Percentiles rank a stretch among this genome's conserved stretches.
Conservation (phyloP, 2,888 invertebrate genomes). For the Chouioia cunea region DNA sequence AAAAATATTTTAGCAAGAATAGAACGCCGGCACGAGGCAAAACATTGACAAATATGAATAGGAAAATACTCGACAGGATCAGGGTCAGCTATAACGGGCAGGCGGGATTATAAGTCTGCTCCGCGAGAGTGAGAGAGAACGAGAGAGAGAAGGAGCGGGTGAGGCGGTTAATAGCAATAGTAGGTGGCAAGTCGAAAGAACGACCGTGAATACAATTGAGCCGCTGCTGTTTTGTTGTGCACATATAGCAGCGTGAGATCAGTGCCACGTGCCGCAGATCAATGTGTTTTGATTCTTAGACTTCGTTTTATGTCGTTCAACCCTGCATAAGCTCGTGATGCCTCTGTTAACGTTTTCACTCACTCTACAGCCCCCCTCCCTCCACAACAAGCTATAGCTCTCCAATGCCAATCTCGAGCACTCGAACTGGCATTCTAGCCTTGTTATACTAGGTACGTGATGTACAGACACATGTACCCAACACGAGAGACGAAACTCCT, state of each 20-base stretch:
- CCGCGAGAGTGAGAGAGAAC: too few species aligned
- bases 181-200: conserved; percentile 34
- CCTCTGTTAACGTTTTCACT: not conserved
- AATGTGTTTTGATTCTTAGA: conserved; percentile 69
- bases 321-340: conserved; percentile 29
- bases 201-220: not conserved
- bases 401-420: too few species aligned
- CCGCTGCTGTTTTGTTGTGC: conserved; percentile 53
- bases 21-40: conserved; percentile 16
- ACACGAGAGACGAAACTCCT: too few species aligned
- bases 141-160: not conserved
- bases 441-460: too few species aligned
- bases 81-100: conserved; percentile 28
- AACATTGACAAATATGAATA: conserved; percentile 36
- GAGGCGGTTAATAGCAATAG: conserved; percentile 33
- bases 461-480: too few species aligned
- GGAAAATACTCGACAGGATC: conserved; percentile 39
- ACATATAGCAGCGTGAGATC: conserved; percentile 62
- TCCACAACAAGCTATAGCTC: too few species aligned
- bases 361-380: too few species aligned
- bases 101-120: not conserved
- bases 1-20: conserved; percentile 25
- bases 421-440: too few species aligned
- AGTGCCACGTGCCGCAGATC: conserved; percentile 67
- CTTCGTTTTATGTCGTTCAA: conserved; percentile 60